Base-by-base conservation (phyloP, 2,888 invertebrate species). In the Cyclophora albipunctata region DNA sequence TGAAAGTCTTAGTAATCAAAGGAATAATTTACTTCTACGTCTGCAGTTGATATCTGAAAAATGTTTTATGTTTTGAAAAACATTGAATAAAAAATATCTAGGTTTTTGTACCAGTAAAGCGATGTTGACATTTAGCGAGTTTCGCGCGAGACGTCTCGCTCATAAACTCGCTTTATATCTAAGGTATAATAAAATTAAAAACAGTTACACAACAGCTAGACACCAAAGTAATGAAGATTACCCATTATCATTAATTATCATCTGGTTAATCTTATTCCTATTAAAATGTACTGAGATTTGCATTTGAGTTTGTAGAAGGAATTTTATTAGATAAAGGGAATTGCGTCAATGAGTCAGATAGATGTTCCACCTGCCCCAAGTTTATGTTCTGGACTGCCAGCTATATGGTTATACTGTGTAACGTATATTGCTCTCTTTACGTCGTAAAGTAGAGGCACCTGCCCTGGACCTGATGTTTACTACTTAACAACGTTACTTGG, bases 351-450 rank as follows among this genome's bases (percentile, higher is more conserved):
- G 55, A 52, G 56, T 57, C 56, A 51, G 60, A 65, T 61, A 57
- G 61, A 62, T 55, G 58, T 48, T 52, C 52, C 71, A 71, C 71
- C 71, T 73, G 71, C 63, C 50, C 46, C 60, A 53, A 53, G 52
- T 73, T 72, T 71, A 74, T 67, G 62, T 60, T 54, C 56, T 56
- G 51, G 51, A 55, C 54, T 51, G 56, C 54, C 59, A 55, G 49
- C 55, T 60, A 57, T 59, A 62, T 63, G 57, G 53, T 59, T 57
- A 62, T 62, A 56, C 63, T 62, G 64, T 64, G 54, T 59, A 52
- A 43, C 48, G 20, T 20, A 20, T 20, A 20, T 20, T 20, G 20
- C 20, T 20, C 20, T 20, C 5, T 37, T 37, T 5, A 37, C 50
- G 54, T 62, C 61, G 59, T 60, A 63, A 62, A 67, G 55, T 55